phyloP scores from a whole-genome alignment of 2,113 vertebrate genomes.

The Piprites chloris region DNA sequence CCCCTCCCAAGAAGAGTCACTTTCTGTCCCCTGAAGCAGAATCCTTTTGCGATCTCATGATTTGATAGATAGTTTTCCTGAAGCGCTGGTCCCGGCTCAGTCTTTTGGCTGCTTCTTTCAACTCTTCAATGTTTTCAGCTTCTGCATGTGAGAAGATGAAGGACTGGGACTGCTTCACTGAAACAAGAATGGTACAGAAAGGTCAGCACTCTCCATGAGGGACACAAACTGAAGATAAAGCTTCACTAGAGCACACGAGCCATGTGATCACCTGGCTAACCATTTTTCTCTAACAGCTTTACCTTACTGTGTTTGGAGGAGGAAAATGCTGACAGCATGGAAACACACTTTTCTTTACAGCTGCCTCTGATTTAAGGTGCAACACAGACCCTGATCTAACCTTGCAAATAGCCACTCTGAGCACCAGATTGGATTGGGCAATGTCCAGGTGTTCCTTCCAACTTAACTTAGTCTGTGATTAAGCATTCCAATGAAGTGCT shows the following conservation, averaged over 20 bases:
- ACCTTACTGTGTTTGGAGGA: not conserved
- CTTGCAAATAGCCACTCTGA: not conserved
- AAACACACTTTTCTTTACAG: not conserved
- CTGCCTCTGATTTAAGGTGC: not conserved
- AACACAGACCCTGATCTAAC: not conserved
- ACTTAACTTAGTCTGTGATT: not conserved
- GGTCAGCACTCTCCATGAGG: not conserved
- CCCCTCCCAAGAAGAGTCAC: slow-evolving; percentile 32
- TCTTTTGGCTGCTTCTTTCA: slow-evolving; percentile 84
- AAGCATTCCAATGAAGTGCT: not conserved
- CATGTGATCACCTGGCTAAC: not conserved
- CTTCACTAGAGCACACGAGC: not conserved
- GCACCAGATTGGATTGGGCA: not conserved
- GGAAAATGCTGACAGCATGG: not conserved
- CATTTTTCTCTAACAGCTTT: not conserved
- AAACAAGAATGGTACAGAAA: slow-evolving; percentile 24
- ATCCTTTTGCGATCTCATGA: slow-evolving; percentile 79
- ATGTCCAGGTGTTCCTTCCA: not conserved
- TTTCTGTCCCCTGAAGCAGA: slow-evolving; percentile 64
- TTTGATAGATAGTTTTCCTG: slow-evolving; percentile 85
- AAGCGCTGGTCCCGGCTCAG: slow-evolving; percentile 87
- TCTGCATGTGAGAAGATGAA: slow-evolving; percentile 77
- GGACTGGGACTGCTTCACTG: slow-evolving; percentile 93
- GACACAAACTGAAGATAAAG: not conserved
- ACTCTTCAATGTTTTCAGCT: slow-evolving; percentile 81